A percentile compares a stretch with the other conserved stretches of the same genome.
phyloP scores from a whole-genome alignment of 2,797 vertebrate genomes.

The Tachyglossus aculeatus region DNA sequence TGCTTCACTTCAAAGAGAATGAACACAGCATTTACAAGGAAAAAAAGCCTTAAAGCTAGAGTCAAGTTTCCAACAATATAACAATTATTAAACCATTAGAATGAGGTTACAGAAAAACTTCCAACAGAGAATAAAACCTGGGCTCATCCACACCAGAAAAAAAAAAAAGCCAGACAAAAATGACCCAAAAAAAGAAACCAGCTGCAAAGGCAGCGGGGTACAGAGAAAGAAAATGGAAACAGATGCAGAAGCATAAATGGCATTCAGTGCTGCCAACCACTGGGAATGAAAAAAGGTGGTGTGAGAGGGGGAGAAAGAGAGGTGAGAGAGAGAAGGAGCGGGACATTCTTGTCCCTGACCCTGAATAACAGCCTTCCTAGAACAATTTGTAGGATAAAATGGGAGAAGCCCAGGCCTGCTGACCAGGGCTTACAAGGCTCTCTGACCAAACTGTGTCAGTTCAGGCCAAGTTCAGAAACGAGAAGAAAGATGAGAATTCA shows the following conservation, averaged over 20 bases:
- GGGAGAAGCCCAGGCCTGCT: slow-evolving; percentile 27
- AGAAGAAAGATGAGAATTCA: not conserved
- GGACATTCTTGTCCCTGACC: slow-evolving; percentile 33
- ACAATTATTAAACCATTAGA: slow-evolving; percentile 50
- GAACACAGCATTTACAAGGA: slow-evolving; percentile 45
- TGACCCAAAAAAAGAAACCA: too few species aligned
- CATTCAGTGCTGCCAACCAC: slow-evolving; percentile 37
- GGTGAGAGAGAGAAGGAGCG: slow-evolving; percentile 24
- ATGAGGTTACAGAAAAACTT: slow-evolving; percentile 56
- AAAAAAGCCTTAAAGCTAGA: slow-evolving; percentile 66
- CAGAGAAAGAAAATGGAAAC: slow-evolving; percentile 28
- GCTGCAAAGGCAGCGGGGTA: slow-evolving; percentile 33
- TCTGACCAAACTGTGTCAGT: not conserved
- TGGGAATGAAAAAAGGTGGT: slow-evolving; percentile 53
- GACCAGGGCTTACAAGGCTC: slow-evolving; percentile 19
- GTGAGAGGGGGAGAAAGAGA: slow-evolving; percentile 39
- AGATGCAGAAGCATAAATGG: slow-evolving; percentile 46
- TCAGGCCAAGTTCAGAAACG: slow-evolving; percentile 5
- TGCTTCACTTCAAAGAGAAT: slow-evolving; percentile 67
- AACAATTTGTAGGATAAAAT: slow-evolving; percentile 21
- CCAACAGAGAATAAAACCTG: not conserved
- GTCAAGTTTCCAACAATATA: slow-evolving; percentile 58
- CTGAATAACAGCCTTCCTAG: slow-evolving; percentile 34
- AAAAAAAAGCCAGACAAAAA: slow-evolving; percentile 52
- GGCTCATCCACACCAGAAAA: slow-evolving; percentile 32